Evolutionary conservation across 2,888 invertebrate genomes (phyloP), one percentile per base, ranked within the genome.

Genomic region (Petrophora chlorosata): DNA sequence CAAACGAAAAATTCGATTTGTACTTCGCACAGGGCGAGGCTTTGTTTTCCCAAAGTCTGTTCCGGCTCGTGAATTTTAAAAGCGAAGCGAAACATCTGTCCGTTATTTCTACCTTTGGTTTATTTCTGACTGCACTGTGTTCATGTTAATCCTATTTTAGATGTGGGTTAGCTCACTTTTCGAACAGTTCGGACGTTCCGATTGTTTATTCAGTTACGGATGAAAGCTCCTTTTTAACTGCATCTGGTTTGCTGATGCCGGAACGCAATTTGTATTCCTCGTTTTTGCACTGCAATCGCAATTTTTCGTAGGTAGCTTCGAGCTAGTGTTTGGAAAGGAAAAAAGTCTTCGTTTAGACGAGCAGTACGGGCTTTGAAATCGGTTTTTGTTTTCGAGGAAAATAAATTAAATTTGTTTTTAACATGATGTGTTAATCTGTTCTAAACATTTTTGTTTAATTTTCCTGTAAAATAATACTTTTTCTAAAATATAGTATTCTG

Each of bases 61-160:
- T 61, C 59, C 30, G 52, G 54, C 56, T 65, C 53, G 58, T 70
- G 65, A 71, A 74, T 75, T 72, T 70, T 63, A 64, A 69, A 71
- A 69, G 59, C 56, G 49, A 58, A 59, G 50, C 62, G 61, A 38
- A 69, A 67, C 74, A 67, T 69, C 65, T 70, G 68, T 61, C 61
- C 58, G 54, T 56, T 52, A 59, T 60, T 59, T 44, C 45, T 39
- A 48, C 54, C 40, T 63, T 61, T 59, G 45, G 64, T 72, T 65
- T 74, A 70, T 75, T 75, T 73, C 62, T 53, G 63, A 49, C 64
- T 55, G 46, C 49, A 40, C 22, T 41, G 50, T 57, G n/a, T 52
- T 50, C 35, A 54, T 51, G 56, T 57, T 46, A 42, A 45, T 60
- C 56, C 59, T 59, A 63, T 65, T 70, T 63, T 53, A 49, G 55